phyloP scores from a whole-genome alignment of 1,140 invertebrate species.

The Drosophila hydei region DNA sequence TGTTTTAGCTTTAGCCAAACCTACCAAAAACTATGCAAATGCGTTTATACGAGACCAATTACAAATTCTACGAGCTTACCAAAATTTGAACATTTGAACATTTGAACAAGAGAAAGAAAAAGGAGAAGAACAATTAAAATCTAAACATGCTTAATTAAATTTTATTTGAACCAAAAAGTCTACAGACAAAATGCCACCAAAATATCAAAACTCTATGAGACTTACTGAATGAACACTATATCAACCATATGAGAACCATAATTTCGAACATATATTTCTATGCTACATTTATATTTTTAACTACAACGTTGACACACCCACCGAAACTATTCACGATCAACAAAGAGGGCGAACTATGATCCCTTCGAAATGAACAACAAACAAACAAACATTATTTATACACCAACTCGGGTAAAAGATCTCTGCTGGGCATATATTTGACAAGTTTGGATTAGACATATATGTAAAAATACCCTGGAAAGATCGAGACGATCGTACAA shows the following conservation, averaged over 20 bases:
- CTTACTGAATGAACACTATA: background rate
- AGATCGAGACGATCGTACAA: too few species aligned
- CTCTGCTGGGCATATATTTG: too few species aligned
- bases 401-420: too few species aligned
- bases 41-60: conserved; percentile 69
- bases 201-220: background rate
- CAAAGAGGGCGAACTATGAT: background rate
- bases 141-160: background rate
- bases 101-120: conserved; percentile 6
- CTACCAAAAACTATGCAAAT: conserved; percentile 32
- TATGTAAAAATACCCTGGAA: too few species aligned
- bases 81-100: conserved; percentile 38
- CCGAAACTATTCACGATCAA: conserved; percentile 9
- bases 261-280: background rate
- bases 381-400: conserved; percentile 1
- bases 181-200: too few species aligned
- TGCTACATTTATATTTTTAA: conserved; percentile 1
- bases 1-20: conserved; percentile 61
- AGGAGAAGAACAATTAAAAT: background rate
- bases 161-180: too few species aligned
- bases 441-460: too few species aligned
- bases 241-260: background rate
- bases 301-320: conserved; percentile 39
- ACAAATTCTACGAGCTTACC: conserved; percentile 74
- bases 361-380: background rate